These are phyloP conservation scores for Clarias fuscus DNA, from an alignment of 2,797 vertebrate genomes.

Conservation along the genomic window DNA sequence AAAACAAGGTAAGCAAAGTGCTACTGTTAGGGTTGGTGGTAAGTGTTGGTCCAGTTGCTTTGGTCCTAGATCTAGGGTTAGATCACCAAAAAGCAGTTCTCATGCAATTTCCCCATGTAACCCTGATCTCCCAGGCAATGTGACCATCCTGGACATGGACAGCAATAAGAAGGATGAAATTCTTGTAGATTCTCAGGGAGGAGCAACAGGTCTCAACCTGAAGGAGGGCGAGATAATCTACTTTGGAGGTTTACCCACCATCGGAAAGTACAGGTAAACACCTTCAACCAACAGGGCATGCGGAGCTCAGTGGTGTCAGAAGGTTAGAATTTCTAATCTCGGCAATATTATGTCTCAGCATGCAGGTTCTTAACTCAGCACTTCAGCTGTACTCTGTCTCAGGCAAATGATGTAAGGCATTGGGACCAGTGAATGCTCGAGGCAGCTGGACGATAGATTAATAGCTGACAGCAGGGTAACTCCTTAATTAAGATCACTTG, in stretches of 20 bases:
- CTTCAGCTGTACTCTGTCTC: background rate
- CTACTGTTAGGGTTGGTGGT: too few relatives aligned
- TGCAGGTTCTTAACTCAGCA: background rate
- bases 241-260: slow-evolving; percentile 90
- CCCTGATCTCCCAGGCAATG: slow-evolving; percentile 73
- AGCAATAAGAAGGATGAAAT: slow-evolving; percentile 83
- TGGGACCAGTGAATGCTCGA: background rate
- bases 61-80: background rate
- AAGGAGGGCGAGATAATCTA: slow-evolving; percentile 90
- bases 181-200: slow-evolving; percentile 78
- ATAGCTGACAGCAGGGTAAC: background rate
- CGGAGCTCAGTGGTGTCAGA: background rate
- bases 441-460: background rate
- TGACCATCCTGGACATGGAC: slow-evolving; percentile 87
- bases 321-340: background rate
- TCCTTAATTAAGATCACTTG: background rate
- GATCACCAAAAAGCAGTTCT: background rate
- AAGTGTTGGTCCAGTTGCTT: too few relatives aligned
- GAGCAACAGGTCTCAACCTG: slow-evolving; percentile 91
- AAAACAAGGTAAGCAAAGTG: slow-evolving; percentile 80
- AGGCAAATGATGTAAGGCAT: background rate
- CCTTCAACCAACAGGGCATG: background rate
- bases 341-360: background rate
- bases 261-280: slow-evolving; percentile 89
- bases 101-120: background rate